phyloP scores from a whole-genome alignment of 2,888 invertebrate species.

The Daptonema setosum region DNA sequence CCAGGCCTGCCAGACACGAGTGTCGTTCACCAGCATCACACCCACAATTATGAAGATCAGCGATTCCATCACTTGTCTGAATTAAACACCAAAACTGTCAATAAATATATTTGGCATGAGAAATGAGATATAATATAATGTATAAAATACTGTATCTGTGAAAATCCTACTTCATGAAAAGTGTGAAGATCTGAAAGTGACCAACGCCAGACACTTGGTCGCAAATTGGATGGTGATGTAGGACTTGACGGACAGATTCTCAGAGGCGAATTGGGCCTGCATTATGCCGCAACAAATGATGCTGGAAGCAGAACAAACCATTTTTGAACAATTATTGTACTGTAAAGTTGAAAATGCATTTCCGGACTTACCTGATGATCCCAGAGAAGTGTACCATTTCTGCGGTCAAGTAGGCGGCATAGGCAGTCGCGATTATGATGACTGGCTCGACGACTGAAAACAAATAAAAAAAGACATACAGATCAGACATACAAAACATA shows the following conservation, averaged over 20 bases:
- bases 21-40: slow-evolving; percentile 32
- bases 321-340: neutral
- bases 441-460: slow-evolving; percentile 37
- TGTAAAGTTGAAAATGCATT: neutral
- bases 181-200: too few species aligned
- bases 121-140: too few species aligned
- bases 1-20: slow-evolving; percentile 27
- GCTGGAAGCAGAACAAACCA: slow-evolving; percentile 19
- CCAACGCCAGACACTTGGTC: slow-evolving; percentile 31
- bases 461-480: too few species aligned
- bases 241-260: slow-evolving; percentile 37
- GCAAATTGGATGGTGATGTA: slow-evolving; percentile 36
- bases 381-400: slow-evolving; percentile 39
- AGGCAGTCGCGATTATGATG: slow-evolving; percentile 36
- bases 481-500: too few species aligned
- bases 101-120: too few species aligned
- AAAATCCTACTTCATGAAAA: too few species aligned
- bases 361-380: slow-evolving; percentile 32
- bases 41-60: slow-evolving; percentile 40
- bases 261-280: slow-evolving; percentile 37
- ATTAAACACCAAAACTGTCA: too few species aligned
- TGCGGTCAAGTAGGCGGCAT: slow-evolving; percentile 35
- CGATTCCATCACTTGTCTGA: slow-evolving; percentile 35
- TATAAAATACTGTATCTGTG: too few species aligned
- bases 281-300: slow-evolving; percentile 37